phyloP scores from a whole-genome alignment of 2,113 vertebrate species.

The Tychaedon coryphoeus region DNA sequence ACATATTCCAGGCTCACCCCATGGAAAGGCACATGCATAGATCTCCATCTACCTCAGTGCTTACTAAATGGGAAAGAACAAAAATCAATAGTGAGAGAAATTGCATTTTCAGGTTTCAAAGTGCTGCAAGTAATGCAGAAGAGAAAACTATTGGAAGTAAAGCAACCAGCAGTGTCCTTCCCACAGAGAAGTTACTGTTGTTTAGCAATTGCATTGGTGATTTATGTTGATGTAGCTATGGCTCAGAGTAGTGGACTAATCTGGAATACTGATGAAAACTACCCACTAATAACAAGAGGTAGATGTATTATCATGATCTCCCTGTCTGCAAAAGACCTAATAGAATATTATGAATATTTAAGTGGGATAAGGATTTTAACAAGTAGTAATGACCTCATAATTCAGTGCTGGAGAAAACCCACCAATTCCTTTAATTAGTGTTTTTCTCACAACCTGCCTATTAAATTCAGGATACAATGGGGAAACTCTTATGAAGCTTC shows the following conservation, averaged over 20 bases:
- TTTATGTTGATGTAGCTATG: background rate
- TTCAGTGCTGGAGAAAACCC: background rate
- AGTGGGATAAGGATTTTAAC: conserved; percentile 7
- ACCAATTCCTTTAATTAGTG: background rate
- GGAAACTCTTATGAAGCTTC: background rate
- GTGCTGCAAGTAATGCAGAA: conserved; percentile 9
- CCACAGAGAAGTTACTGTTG: background rate
- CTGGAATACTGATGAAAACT: conserved; percentile 19
- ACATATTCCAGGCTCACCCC: background rate
- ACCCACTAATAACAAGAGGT: background rate
- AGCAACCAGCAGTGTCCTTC: background rate
- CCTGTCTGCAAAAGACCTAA: background rate
- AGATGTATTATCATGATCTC: background rate
- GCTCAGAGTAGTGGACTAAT: background rate
- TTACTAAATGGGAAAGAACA: conserved; percentile 34
- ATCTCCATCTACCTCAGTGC: background rate
- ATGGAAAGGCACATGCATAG: background rate
- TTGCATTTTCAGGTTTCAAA: conserved; percentile 35
- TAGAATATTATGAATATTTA: conserved; percentile 35
- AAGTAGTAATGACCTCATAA: conserved; percentile 15
- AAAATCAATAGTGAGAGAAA: conserved; percentile 60
- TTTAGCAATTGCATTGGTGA: background rate
- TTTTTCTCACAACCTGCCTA: background rate
- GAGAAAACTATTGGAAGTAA: background rate
- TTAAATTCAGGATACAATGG: background rate